Evolutionary conservation across 2,888 invertebrate genomes (phyloP), one percentile per base, ranked within the genome.

Genomic region (Iselma pallidipennis): DNA sequence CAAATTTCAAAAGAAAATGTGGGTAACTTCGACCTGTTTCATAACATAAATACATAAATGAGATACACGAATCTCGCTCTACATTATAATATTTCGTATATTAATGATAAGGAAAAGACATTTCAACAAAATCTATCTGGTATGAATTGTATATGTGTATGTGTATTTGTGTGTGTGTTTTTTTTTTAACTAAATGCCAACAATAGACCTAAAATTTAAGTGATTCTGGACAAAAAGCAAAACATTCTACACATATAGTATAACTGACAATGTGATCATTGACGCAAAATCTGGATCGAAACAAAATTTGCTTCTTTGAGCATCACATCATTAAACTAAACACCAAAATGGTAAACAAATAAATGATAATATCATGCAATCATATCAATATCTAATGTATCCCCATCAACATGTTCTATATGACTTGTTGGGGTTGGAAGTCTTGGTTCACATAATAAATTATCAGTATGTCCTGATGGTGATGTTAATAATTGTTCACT

Each of bases 401-500:
- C 86, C 49, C 84, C 83, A 67, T 85, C 85, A 26, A 80, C 77
- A 49, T 80, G 75, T 53, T 81, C 81, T 56, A 81, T 81, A 54
- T 84, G 78, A 70, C 80, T 79, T 45, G 79, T 77, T 4, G 84
- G 80, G 25, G 84, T 82, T 25, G 84, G 80, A 65, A 81, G 70
- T 65, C 81, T 76, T 16, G 78, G 80, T 65, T 80, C 81, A 55
- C 77, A 86, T 48, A 89, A 78, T 84, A 89, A 86, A 4, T 88
- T 86, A 77, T 90, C 89, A 49, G 86, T 84, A 66, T 87, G 86
- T 12, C 85, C 82, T 4, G 85, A 42, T 81, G 85, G 67, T 81
- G 86, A 79, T 79, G 84, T 69, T 84, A 89, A 85, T 5, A 88
- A 86, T 72, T 88, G 87, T 57, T 87, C 85, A 28, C 57, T 83